phyloP scores from a whole-genome alignment of 2,797 vertebrate species.

The Acanthopagrus latus region DNA sequence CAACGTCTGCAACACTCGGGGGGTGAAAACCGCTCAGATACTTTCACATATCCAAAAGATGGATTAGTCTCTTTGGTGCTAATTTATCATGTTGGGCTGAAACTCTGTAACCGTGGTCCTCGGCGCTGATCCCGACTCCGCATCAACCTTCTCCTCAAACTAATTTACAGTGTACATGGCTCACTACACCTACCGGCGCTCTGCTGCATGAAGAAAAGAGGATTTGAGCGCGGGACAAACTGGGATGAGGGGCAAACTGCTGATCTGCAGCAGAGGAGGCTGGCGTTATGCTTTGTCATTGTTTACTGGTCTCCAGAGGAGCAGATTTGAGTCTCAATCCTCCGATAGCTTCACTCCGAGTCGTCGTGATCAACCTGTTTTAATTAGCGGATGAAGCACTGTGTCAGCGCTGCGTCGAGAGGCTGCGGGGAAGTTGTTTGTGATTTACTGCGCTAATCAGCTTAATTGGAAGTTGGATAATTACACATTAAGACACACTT shows the following conservation, averaged over 20 bases:
- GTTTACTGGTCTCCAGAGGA: constrained; percentile 15
- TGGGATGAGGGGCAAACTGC: constrained; percentile 25
- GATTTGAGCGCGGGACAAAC: constrained; percentile 40
- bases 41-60: constrained; percentile 55
- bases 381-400: constrained; percentile 44
- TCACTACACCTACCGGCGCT: constrained; percentile 32
- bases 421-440: constrained; percentile 55
- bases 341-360: constrained; percentile 10
- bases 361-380: constrained; percentile 30
- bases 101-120: constrained; percentile 19
- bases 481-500: constrained; percentile 71
- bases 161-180: constrained; percentile 37
- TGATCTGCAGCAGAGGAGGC: constrained; percentile 38
- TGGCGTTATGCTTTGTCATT: constrained; percentile 29
- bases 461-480: constrained; percentile 71
- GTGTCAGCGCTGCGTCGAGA: not conserved
- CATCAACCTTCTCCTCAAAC: constrained; percentile 34
- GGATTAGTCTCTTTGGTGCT: constrained; percentile 41
- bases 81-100: constrained; percentile 44
- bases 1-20: constrained; percentile 37
- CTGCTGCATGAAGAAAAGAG: constrained; percentile 31
- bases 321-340: constrained; percentile 22
- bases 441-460: constrained; percentile 71
- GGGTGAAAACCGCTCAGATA: not conserved
- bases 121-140: constrained; percentile 13